phyloP scores from a whole-genome alignment of 2,888 invertebrate genomes.

The Sympetrum striolatum region DNA sequence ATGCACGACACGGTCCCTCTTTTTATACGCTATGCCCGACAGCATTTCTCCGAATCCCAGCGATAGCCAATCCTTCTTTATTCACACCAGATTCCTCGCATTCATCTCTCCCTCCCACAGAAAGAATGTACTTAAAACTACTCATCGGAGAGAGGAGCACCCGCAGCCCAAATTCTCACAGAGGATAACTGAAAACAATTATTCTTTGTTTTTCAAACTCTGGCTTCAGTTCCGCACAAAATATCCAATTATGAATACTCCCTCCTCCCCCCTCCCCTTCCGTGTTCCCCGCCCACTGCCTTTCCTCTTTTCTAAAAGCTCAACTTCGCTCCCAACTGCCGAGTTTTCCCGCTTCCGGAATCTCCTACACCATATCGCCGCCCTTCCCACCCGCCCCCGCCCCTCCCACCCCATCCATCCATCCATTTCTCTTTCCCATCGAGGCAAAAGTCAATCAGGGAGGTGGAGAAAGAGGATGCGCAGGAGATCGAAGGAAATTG shows the following conservation, averaged over 20 bases:
- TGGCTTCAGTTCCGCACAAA: not conserved
- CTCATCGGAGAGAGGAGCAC: not conserved
- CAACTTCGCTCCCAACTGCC: not conserved
- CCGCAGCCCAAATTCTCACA: not conserved
- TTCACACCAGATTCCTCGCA: not conserved
- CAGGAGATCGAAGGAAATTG: not conserved
- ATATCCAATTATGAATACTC: conserved; percentile 29
- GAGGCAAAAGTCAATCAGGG: conserved; percentile 25
- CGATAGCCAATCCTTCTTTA: not conserved
- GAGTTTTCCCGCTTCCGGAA: not conserved
- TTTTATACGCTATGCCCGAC: not conserved
- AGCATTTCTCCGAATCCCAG: not conserved
- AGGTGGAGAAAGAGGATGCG: not conserved
- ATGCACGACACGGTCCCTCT: no score
- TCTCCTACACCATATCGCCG: not conserved
- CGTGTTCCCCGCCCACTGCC: not conserved
- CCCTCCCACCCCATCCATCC: not conserved
- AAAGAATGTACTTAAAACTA: not conserved
- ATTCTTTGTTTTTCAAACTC: conserved; percentile 2
- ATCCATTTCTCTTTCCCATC: not conserved
- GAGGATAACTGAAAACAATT: not conserved
- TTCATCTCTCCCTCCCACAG: not conserved
- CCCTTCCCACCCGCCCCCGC: not conserved
- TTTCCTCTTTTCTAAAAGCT: not conserved
- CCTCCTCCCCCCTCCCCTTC: not conserved